Evolutionary conservation across 2,888 invertebrate species (phyloP).

Genomic region (Limenitis camilla): DNA sequence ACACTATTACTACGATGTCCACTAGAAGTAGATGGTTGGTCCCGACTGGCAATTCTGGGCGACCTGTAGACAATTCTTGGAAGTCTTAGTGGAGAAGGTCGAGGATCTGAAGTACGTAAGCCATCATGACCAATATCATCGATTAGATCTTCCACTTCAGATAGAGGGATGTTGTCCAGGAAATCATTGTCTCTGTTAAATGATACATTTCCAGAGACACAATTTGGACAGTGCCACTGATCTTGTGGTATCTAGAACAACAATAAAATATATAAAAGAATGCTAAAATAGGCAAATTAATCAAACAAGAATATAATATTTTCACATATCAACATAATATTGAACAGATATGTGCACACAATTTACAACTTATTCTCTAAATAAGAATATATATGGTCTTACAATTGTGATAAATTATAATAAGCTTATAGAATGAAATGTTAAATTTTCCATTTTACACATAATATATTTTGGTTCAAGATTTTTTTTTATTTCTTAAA

Average conservation of each 20-base stretch:
- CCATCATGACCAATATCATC: constrained; percentile 47
- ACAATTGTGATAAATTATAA: too few species aligned
- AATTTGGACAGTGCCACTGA: constrained; percentile 91
- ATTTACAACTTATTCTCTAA: too few species aligned
- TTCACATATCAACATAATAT: too few species aligned
- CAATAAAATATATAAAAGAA: neutral
- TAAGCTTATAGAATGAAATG: too few species aligned
- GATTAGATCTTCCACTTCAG: constrained; percentile 61
- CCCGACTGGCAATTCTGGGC: constrained; percentile 26
- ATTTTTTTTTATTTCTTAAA: too few species aligned
- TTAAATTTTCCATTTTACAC: too few species aligned
- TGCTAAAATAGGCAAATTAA: constrained; percentile 1
- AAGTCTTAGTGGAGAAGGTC: constrained; percentile 31
- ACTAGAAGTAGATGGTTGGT: constrained; percentile 45
- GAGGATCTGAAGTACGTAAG: constrained; percentile 34
- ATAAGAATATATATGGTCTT: too few species aligned
- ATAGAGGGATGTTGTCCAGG: constrained; percentile 39
- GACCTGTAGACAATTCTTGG: constrained; percentile 31
- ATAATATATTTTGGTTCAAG: too few species aligned
- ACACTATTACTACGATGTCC: constrained; percentile 27
- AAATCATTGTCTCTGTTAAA: constrained; percentile 27
- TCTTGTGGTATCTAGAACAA: constrained; percentile 79
- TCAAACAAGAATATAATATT: too few species aligned
- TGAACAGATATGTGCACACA: too few species aligned
- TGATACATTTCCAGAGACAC: constrained; percentile 44